Conservation (phyloP, 64 coral and sea anemone species). For the Hydrozoanthus tunicans region DNA sequence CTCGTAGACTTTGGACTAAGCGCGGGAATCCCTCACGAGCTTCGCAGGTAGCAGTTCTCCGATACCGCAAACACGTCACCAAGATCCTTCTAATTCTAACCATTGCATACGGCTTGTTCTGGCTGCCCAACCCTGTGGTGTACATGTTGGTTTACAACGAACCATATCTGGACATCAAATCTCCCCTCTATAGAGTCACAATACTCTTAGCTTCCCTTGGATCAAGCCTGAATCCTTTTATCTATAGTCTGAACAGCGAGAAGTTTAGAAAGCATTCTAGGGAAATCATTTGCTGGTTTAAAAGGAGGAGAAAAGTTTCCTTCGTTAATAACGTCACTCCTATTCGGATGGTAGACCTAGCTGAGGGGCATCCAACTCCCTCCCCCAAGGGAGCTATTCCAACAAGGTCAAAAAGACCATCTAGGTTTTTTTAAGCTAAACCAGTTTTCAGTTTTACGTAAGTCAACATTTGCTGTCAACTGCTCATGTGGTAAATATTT, state of each 20-base stretch:
- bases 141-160: slow-evolving; percentile 66
- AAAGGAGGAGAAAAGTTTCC: background rate
- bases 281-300: slow-evolving; percentile 42
- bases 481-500: too few species aligned
- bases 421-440: slow-evolving; percentile 31
- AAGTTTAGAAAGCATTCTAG: slow-evolving; percentile 71
- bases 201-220: slow-evolving; percentile 66
- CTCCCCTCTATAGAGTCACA: slow-evolving; percentile 58
- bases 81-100: slow-evolving; percentile 65
- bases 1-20: slow-evolving; percentile 36
- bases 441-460: too few species aligned
- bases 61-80: slow-evolving; percentile 50
- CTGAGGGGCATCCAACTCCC: background rate
- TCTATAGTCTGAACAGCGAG: slow-evolving; percentile 77
- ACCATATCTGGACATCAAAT: slow-evolving; percentile 46
- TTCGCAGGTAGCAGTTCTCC: slow-evolving; percentile 34
- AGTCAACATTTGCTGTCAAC: too few species aligned
- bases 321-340: background rate
- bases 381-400: background rate
- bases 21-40: background rate
- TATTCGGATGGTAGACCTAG: background rate
- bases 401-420: background rate
- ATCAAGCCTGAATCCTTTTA: slow-evolving; percentile 78
- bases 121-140: slow-evolving; percentile 65
- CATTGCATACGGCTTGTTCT: slow-evolving; percentile 58